These are phyloP conservation scores for Athetis lepigone DNA, from an alignment of 2,888 invertebrate species.

Conservation along the genomic window DNA sequence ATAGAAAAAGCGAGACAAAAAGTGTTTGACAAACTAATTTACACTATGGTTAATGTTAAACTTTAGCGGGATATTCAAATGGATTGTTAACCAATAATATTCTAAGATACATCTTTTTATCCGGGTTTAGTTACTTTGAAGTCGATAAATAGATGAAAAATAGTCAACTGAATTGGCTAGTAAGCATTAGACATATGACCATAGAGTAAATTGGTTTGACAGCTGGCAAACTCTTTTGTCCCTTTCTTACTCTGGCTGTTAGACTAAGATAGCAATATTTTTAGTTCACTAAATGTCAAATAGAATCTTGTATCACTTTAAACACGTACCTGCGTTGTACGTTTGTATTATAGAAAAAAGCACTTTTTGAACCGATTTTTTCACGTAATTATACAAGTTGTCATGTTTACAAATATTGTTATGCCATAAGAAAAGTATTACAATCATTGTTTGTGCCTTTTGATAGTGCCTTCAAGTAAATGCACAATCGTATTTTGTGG, in stretches of 20 bases:
- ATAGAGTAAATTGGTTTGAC: neutral
- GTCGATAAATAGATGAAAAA: too few relatives aligned
- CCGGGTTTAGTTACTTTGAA: too few relatives aligned
- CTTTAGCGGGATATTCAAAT: too few relatives aligned
- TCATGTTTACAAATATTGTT: slow-evolving; percentile 16
- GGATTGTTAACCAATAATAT: too few relatives aligned
- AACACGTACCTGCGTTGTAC: neutral
- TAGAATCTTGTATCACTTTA: neutral
- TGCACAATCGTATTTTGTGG: slow-evolving; percentile 35
- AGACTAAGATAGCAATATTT: slow-evolving; percentile 17
- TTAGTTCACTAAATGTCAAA: neutral
- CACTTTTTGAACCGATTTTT: slow-evolving; percentile 23
- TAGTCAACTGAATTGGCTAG: too few relatives aligned
- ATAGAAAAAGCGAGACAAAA: too few relatives aligned
- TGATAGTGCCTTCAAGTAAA: slow-evolving; percentile 40
- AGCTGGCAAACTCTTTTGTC: neutral
- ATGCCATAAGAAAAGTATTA: slow-evolving; percentile 61
- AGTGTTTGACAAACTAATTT: too few relatives aligned
- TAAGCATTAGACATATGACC: too few relatives aligned
- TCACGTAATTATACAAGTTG: slow-evolving; percentile 7
- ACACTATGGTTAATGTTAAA: too few relatives aligned
- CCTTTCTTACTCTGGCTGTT: neutral
- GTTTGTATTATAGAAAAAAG: neutral
- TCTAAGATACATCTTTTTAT: too few relatives aligned
- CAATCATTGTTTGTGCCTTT: slow-evolving; percentile 55